These are phyloP conservation scores for Corythaeola cristata DNA, from an alignment of 2,113 vertebrate species.

Conservation along the genomic window DNA sequence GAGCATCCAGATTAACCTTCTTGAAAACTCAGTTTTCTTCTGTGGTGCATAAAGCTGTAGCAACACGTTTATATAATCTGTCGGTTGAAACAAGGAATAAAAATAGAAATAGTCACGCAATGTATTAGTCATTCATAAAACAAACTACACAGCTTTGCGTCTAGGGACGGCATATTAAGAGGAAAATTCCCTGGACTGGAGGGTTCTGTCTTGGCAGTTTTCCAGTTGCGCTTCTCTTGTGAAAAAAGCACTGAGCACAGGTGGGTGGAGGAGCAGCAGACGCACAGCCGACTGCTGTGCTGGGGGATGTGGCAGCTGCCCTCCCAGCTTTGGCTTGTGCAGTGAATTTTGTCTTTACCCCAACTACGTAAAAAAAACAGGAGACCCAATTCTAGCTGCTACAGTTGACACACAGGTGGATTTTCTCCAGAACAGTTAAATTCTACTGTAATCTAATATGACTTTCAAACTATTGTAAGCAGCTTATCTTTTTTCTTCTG, in stretches of 20 bases:
- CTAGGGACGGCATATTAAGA: not conserved
- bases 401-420: not conserved
- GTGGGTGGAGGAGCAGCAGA: not conserved
- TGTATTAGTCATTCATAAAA: not conserved
- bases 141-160: not conserved
- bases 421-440: not conserved
- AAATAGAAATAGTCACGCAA: not conserved
- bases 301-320: not conserved
- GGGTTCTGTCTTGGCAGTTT: not conserved
- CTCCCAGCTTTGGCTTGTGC: not conserved
- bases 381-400: not conserved
- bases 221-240: not conserved
- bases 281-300: not conserved
- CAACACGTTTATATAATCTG: not conserved
- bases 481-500: not conserved
- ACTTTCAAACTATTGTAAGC: not conserved
- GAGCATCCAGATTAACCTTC: not conserved
- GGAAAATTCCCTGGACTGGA: not conserved
- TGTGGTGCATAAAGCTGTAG: not conserved
- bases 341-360: not conserved
- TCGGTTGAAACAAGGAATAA: not conserved
- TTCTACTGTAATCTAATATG: not conserved
- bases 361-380: not conserved
- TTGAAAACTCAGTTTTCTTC: not conserved
- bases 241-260: not conserved